phyloP scores from a whole-genome alignment of 2,888 invertebrate genomes.

The Thecocarcelia acutangulata region DNA sequence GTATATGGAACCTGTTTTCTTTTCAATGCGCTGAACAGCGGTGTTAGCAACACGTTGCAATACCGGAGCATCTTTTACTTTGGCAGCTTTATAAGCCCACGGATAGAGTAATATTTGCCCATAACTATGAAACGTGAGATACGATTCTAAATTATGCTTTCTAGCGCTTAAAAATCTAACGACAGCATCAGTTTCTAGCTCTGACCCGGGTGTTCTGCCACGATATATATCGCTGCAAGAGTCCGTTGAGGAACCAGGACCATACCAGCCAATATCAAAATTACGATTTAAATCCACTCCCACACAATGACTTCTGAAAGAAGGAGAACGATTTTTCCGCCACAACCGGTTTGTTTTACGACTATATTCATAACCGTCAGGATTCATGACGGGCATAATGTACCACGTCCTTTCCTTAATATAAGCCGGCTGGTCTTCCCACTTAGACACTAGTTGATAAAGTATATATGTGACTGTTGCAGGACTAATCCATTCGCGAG shows the following conservation, averaged over 20 bases:
- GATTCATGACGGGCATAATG: slow-evolving; percentile 89
- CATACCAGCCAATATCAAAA: slow-evolving; percentile 93
- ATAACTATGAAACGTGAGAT: slow-evolving; percentile 90
- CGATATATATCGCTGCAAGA: slow-evolving; percentile 92
- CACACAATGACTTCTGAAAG: slow-evolving; percentile 82
- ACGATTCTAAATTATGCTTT: slow-evolving; percentile 84
- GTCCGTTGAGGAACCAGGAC: slow-evolving; percentile 83
- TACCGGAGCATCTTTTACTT: slow-evolving; percentile 74
- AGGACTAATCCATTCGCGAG: slow-evolving; percentile 94
- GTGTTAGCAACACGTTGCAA: slow-evolving; percentile 76
- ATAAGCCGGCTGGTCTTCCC: slow-evolving; percentile 84
- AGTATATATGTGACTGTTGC: slow-evolving; percentile 90
- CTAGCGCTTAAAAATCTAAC: slow-evolving; percentile 82
- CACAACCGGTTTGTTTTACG: slow-evolving; percentile 90
- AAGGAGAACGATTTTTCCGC: slow-evolving; percentile 87
- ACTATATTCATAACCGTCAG: slow-evolving; percentile 93
- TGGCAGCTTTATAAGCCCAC: slow-evolving; percentile 79
- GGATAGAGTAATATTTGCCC: slow-evolving; percentile 79
- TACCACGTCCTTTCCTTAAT: slow-evolving; percentile 92
- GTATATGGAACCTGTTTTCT: slow-evolving; percentile 76
- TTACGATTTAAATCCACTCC: slow-evolving; percentile 93
- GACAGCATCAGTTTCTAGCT: slow-evolving; percentile 90
- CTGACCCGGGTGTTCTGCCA: slow-evolving; percentile 89
- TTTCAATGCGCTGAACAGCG: slow-evolving; percentile 75
- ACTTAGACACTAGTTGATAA: slow-evolving; percentile 86